Conservation (phyloP, 2,888 invertebrate genomes). For the Xanthia togata region DNA sequence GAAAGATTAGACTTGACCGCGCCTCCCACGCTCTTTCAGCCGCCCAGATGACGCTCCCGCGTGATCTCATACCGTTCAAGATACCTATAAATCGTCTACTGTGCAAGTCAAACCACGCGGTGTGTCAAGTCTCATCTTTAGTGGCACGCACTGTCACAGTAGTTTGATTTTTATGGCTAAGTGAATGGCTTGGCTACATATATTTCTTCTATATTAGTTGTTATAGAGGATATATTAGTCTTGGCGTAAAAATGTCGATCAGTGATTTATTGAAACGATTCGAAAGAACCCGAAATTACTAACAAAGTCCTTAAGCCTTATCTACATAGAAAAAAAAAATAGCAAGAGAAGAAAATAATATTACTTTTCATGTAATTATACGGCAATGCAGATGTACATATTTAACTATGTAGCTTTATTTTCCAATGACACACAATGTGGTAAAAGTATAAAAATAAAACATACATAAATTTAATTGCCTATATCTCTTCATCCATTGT, state of each 20-base stretch:
- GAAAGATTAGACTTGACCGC: too few relatives aligned
- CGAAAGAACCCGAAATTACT: background rate
- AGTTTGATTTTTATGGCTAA: slow-evolving; percentile 8
- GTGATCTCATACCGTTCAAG: too few relatives aligned
- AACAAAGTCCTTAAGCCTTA: too few relatives aligned
- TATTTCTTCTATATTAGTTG: too few relatives aligned
- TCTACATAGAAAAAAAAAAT: background rate
- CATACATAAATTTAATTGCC: background rate
- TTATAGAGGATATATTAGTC: slow-evolving; percentile 4
- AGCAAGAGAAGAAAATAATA: background rate
- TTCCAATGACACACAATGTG: background rate
- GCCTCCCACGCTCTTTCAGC: too few relatives aligned
- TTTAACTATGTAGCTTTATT: background rate
- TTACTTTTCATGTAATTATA: background rate
- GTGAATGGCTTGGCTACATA: slow-evolving; percentile 10
- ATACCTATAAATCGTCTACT: too few relatives aligned
- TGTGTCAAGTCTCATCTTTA: too few relatives aligned
- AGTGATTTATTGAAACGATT: background rate
- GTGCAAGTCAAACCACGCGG: too few relatives aligned
- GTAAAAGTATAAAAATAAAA: background rate
- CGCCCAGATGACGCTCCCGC: too few relatives aligned
- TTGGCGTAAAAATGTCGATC: background rate
- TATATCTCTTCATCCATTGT: slow-evolving; percentile 2
- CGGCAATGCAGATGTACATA: background rate
- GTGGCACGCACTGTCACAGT: background rate